Percentiles rank a stretch among this genome's conserved stretches.
Evolutionary conservation across 2,797 vertebrate species (phyloP).

Genomic region (Carcharodon carcharias): DNA sequence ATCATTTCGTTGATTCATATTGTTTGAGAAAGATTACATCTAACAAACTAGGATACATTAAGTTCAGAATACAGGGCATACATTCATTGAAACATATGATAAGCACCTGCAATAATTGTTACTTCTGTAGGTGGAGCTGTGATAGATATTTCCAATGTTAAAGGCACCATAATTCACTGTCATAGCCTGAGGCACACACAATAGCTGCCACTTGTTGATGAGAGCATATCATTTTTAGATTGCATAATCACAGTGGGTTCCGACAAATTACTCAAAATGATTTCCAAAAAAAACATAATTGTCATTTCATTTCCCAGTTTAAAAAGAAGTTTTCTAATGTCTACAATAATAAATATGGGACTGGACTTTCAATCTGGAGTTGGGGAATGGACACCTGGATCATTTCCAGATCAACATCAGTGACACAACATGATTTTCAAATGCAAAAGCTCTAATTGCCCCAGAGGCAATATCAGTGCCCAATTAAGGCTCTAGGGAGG

Average conservation of each 20-base stretch:
- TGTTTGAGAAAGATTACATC: neutral
- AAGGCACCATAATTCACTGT: neutral
- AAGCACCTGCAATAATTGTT: neutral
- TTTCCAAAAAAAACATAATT: neutral
- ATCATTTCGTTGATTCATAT: neutral
- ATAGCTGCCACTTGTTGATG: neutral
- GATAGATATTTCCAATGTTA: neutral
- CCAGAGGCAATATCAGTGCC: too few relatives aligned
- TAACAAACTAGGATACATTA: neutral
- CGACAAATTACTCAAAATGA: neutral
- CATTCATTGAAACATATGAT: neutral
- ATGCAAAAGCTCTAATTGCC: neutral
- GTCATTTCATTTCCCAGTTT: neutral
- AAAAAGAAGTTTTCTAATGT: neutral
- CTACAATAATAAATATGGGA: neutral
- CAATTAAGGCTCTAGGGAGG: neutral
- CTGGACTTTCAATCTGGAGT: neutral
- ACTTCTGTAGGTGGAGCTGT: neutral
- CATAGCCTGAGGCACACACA: neutral
- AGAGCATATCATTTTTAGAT: neutral
- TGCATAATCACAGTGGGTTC: neutral
- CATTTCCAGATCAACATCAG: neutral
- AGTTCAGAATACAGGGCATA: neutral
- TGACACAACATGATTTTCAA: too few relatives aligned
- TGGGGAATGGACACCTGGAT: neutral